A percentile compares a stretch with the other conserved stretches of the same genome.
Conservation (phyloP, 1,140 invertebrate genomes). For the Drosophila lacteicornis region DNA sequence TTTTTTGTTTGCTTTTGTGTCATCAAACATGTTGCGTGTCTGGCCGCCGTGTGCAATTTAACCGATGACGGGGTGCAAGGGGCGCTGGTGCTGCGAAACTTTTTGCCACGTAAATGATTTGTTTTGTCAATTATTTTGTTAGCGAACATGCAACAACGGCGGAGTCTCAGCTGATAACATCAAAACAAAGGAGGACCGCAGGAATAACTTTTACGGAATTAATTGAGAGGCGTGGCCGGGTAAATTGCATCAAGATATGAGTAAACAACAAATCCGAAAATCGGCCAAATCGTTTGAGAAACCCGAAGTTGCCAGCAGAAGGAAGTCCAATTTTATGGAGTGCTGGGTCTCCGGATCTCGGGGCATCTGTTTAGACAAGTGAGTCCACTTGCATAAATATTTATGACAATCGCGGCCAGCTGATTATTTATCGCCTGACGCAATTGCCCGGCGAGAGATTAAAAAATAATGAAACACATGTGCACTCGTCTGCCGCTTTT, state of each 20-base stretch:
- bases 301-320: conserved; percentile 19
- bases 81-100: conserved; percentile 35
- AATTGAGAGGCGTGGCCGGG: conserved; percentile 69
- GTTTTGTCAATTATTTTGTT: conserved; percentile 84
- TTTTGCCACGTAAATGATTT: conserved; percentile 83
- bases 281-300: background rate
- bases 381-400: conserved; percentile 78
- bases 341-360: conserved; percentile 18
- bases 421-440: conserved; percentile 74
- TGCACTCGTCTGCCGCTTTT: conserved; percentile 52
- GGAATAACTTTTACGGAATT: conserved; percentile 42
- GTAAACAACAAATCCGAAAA: conserved; percentile 53
- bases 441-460: conserved; percentile 24
- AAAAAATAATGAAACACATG: conserved; percentile 62
- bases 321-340: conserved; percentile 52
- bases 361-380: conserved; percentile 57
- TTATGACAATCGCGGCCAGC: conserved; percentile 59
- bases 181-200: conserved; percentile 66
- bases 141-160: conserved; percentile 62
- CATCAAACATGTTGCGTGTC: conserved; percentile 79
- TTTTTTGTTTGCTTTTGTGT: conserved; percentile 53
- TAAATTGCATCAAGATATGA: conserved; percentile 52
- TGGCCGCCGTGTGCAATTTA: conserved; percentile 72
- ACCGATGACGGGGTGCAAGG: conserved; percentile 32
- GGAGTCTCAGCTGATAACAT: conserved; percentile 74